These are phyloP conservation scores for Mesoclemmys tuberculata DNA, from an alignment of 2,113 vertebrate genomes.

Conservation along the genomic window DNA sequence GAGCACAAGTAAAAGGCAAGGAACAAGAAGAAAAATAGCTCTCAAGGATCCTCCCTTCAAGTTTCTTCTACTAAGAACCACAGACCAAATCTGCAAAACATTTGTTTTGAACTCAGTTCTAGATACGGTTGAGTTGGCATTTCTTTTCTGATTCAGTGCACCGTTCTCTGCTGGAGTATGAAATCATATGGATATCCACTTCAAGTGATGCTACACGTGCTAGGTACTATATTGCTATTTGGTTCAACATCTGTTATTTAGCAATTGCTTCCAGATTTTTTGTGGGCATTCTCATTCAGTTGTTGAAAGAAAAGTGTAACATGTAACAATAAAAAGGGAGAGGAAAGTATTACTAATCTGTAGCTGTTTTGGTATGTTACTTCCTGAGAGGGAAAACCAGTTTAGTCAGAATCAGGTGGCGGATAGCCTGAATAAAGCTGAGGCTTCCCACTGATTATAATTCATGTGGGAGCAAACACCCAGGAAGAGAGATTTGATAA, in stretches of 20 bases:
- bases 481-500: constrained; percentile 46
- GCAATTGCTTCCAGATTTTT: constrained; percentile 35
- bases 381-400: constrained; percentile 60
- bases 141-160: neutral
- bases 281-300: constrained; percentile 32
- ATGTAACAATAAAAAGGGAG: constrained; percentile 22
- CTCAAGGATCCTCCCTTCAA: constrained; percentile 22
- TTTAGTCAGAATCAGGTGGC: constrained; percentile 52
- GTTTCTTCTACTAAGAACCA: constrained; percentile 51
- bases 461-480: constrained; percentile 45
- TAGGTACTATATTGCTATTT: constrained; percentile 11
- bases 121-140: neutral
- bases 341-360: constrained; percentile 53
- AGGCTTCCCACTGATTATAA: constrained; percentile 59
- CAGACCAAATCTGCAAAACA: neutral
- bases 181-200: neutral
- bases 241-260: constrained; percentile 30
- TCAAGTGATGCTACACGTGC: constrained; percentile 18
- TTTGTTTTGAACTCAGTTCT: neutral
- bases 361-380: constrained; percentile 54
- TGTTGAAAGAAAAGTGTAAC: constrained; percentile 55
- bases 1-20: constrained; percentile 44
- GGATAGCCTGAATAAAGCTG: constrained; percentile 55
- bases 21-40: neutral
- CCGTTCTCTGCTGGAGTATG: neutral